Base-by-base conservation (phyloP, 1,140 invertebrate genomes). In the Littorina saxatilis region DNA sequence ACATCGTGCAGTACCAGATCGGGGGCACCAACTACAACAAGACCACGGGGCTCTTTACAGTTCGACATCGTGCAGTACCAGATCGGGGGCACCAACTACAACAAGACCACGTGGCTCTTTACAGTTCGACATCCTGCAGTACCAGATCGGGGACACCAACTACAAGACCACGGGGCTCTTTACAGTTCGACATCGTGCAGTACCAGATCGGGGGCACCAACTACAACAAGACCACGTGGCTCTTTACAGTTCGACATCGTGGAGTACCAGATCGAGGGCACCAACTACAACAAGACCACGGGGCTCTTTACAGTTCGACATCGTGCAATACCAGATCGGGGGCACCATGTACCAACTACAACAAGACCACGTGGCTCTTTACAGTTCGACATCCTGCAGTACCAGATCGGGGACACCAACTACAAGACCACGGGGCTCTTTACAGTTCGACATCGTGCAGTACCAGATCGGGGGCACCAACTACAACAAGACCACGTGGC, bases 281-380 rank as follows among this genome's bases (percentile, higher is more conserved):
- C n/a, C 61, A 66, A 66, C 61, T 66, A 66, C 61, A 66, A 66
- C 61, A 29, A 66, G n/a, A 66, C 61, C 61, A 66, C n/a, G n/a
- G n/a, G n/a, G n/a, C n/a, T n/a, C n/a, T n/a, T n/a, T 68, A 17
- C 4, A 35, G 23, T 66, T 66, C 17, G 61, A 66, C 29, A 32
- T 27, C 61, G 61, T 66, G n/a, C 61, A 66, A 29, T 66, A 66
- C 61, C 61, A 66, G 61, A 66, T 29, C 2, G 61, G 61, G n/a
- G 61, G 61, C 5, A 35, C n/a, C 61, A 66, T n/a, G n/a, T n/a
- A n/a, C n/a, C n/a, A n/a, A 66, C 61, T 66, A 66, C 61, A 66
- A 66, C 61, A 29, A 66, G n/a, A 66, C 61, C 61, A 66, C n/a
- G n/a, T n/a, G n/a, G n/a, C n/a, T n/a, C n/a, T n/a, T n/a, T n/a